Evolutionary conservation across 2,888 invertebrate species (phyloP), one percentile per base, ranked within the genome.

Genomic region (Apamea anceps): DNA sequence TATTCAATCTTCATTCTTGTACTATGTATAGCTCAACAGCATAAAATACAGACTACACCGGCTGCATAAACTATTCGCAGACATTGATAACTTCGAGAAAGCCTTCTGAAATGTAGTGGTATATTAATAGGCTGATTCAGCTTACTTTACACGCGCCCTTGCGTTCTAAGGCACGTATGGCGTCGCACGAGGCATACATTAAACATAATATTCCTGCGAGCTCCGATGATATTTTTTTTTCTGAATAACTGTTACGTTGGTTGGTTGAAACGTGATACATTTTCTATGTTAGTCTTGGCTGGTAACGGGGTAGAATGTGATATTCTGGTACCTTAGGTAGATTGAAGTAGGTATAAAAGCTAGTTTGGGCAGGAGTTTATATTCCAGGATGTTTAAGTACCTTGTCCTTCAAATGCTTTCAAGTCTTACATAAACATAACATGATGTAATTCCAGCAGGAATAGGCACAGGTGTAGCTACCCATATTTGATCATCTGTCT

Each of bases 81-180:
- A 84, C 74, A 74, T 72, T 75, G 85, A 84, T 87, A 87, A 68
- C 80, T 77, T 75, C 54, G 65, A 74, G 73, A 85, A 81, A 87
- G 79, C 75, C 86, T 85, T 48, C 66, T 66, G 74, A 70, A 79
- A 79, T 75, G 72, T 77, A 84, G 79, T 81, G 75, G 82, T 88
- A 88, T 82, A 88, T 88, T 88, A 88, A 88, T 78, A 81, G 82
- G 82, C 81, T 85, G 82, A 83, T 87, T 88, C 82, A 68, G 85
- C 82, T 85, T 81, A 82, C 87, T 85, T 80, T 79, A 66, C 79
- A 85, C 87, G 82, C 85, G 80, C 85, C 77, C 68, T 72, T 72
- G 72, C 84, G 62, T 66, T 28, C 57, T 57, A 25, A 75, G 68
- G 81, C 89, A 87, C 87, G 87, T 87, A 72, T 80, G 54, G 62